Base-by-base conservation (phyloP, 2,113 vertebrate species). In the Mesembrinibis cayennensis region DNA sequence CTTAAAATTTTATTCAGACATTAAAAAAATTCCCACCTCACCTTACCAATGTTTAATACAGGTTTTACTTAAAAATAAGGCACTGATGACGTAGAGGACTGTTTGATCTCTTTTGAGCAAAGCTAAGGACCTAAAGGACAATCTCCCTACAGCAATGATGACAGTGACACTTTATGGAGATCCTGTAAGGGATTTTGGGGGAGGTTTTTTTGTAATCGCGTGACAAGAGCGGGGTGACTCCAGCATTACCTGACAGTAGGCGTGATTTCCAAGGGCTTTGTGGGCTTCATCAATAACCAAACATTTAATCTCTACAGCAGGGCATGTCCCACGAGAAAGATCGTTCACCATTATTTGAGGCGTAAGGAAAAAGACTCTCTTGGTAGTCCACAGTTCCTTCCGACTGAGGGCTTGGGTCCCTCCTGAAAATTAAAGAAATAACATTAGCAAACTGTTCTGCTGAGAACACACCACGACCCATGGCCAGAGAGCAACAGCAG, bases 321-420 rank as follows among this genome's bases (percentile, higher is more conserved):
- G 99, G 58, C 99, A 99, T 4, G 98, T 98, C 80, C 99, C 98
- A 62, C 99, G 98, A 29, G 98, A 98, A 65, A 99, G 98, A 84
- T 99, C 99, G 12, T 99, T 99, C 89, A 99, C 98, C 99, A 99
- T 99, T 44, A 99, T 98, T 94, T 99, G 99, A 36, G 99, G 99
- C 0, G 99, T 99, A 70, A 99, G 98, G 97, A 99, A 99, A 96
- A 99, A 99, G 17, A 99, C 98, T 1, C 99, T 98, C 94, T 96
- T 99, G 58, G 95, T 81, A 13, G 52, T 52, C 99, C 99, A 99
- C 30, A 99, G 96, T 47, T 98, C 98, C 93, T 97, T 98, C 52
- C 99, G 98, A 88, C 96, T 98, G 53, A 95, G 96, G 14, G 98
- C 99, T n/a, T 98, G 98, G 5, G 98, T 99, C 55, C 98, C 98